These are phyloP conservation scores for Staurois parvus DNA, from an alignment of 2,797 vertebrate genomes.

Conservation along the genomic window DNA sequence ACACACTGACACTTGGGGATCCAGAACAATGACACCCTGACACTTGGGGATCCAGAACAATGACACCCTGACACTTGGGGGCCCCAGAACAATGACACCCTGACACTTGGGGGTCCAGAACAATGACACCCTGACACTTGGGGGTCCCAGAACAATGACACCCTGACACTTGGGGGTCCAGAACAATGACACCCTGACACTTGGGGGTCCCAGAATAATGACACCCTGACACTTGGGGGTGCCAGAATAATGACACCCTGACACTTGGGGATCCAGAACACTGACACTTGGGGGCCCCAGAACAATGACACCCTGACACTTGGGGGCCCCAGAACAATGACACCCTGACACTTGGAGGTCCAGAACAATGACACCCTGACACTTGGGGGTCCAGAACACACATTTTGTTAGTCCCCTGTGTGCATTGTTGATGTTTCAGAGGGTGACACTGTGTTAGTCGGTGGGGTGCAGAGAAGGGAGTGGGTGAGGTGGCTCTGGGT, in stretches of 20 bases:
- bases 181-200: too few species aligned
- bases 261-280: not conserved
- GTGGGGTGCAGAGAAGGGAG: too few species aligned
- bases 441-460: too few species aligned
- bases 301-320: not conserved
- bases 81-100: too few species aligned
- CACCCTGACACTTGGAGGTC: not conserved
- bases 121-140: not conserved
- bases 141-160: not conserved
- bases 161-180: not conserved
- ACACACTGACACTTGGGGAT: too few species aligned
- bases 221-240: not conserved
- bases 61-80: not conserved
- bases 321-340: not conserved
- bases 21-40: not conserved
- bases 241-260: not conserved
- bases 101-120: not conserved
- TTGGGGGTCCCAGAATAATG: not conserved
- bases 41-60: not conserved
- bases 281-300: too few species aligned
- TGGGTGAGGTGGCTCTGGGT: too few species aligned
- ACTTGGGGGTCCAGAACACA: not conserved
- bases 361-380: not conserved
- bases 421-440: too few species aligned
- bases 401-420: too few species aligned